Base-by-base conservation (phyloP, 2,888 invertebrate species). In the Nymphalis polychloros region DNA sequence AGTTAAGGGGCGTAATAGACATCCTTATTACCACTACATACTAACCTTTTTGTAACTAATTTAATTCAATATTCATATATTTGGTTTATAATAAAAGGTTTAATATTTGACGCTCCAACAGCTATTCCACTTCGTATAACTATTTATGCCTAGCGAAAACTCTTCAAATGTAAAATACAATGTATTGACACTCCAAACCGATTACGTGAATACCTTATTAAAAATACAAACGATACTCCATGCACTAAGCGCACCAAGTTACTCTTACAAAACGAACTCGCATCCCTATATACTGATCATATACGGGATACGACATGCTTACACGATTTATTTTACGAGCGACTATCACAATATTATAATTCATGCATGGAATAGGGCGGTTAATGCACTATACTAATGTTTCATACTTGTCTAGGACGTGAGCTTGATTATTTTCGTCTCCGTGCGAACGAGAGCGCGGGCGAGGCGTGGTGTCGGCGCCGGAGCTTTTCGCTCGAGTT, bases 341-440 rank as follows among this genome's bases (percentile, higher is more conserved):
- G 76, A 77, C 77, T 82, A 79, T 79, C 76, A 79, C 80, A 78
- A 76, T 73, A 31, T 41, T 10, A 73, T 70, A 71, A 76, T 59
- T 59, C 76, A 77, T 78, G 79, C 79, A 78, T 77, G 79, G 77
- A 80, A 77, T 74, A 74, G 72, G 72, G 76, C 71, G 70, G 72
- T 72, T 69, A 69, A 47, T 20, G 49, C 66, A 76, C 82, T 89
- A 92, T 57, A 93, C 93, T 68, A 93, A 87, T 23, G 93, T 93
- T 76, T 93, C 93, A 73, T 93, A 93, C 78, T 93, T 93, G 74
- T 93, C 93, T 46, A 93, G 87, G 59, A 93, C 92, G 72, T 92
- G 90, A 20, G 79, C 81, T 71, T 86, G 86, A 53, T 83, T 80
- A 73, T 83, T 83, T n/a, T 88, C 90, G 73, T 90, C 92, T 16